Base-by-base conservation (phyloP, 2,888 invertebrate genomes). In the Lochmaea crataegi region DNA sequence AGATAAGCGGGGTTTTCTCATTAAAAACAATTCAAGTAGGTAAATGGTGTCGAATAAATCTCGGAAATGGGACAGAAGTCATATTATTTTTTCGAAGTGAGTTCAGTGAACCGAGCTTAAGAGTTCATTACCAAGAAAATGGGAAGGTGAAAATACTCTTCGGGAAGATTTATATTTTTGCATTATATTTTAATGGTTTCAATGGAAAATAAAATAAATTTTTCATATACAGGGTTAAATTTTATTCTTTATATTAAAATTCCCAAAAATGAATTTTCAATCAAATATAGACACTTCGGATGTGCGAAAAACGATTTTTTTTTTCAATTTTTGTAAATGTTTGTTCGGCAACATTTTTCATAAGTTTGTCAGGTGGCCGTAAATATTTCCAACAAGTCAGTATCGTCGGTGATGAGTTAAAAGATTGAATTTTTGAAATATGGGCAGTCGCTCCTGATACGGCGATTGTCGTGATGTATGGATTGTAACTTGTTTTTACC, bases 371-470 rank as follows among this genome's bases (percentile, higher is more conserved):
- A 81, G 78, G 77, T 80, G 78, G 68, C 73, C 80, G 78, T 82
- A 81, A 82, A 83, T 82, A 77, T 76, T 75, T 68, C 63, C 69
- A 60, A 38, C 71, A 77, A 75, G 75, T 78, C 79, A 78, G 80
- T 79, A 78, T 77, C n/a, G 67, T 75, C 75, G 77, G 79, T 80
- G 81, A 82, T 80, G 82, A 82, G 82, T 80, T 82, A 81, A 83
- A 81, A 82, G 81, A 82, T 83, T 82, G 82, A 82, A 82, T 82
- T 81, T 82, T 81, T 82, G 82, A 82, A 80, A 80, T 81, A 82
- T 79, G 74, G 79, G 79, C 72, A 57, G 48, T 68, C 64, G 57
- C 6, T 42, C 6, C 65, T 60, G 65, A 68, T 68, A 72, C 53
- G 68, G 68, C 68, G 48, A 72, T 65, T 68, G 72, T 65, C 56